These are phyloP conservation scores for Ichneumoninae sp. DNA, from an alignment of 2,888 invertebrate species.

Conservation along the genomic window DNA sequence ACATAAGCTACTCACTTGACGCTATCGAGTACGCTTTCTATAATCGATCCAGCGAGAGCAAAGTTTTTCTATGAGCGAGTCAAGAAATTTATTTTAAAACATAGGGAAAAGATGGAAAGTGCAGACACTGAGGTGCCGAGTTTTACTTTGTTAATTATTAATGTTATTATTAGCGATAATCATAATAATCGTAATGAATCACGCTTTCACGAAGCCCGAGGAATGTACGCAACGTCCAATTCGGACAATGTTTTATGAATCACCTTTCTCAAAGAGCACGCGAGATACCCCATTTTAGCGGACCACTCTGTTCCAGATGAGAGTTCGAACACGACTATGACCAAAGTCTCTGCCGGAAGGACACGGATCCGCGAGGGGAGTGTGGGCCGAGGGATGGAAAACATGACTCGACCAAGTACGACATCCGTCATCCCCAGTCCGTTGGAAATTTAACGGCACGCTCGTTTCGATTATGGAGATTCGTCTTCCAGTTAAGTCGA, in stretches of 20 bases:
- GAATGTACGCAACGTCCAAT: not conserved
- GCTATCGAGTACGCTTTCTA: slow-evolving; percentile 57
- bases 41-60: slow-evolving; percentile 50
- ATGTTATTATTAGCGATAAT: not conserved
- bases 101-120: not conserved
- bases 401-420: not conserved
- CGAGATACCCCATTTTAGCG: slow-evolving; percentile 55
- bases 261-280: slow-evolving; percentile 52
- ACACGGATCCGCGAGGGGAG: not conserved
- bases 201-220: not conserved
- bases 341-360: not conserved
- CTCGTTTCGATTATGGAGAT: slow-evolving; percentile 59
- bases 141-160: not conserved
- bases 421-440: slow-evolving; percentile 1
- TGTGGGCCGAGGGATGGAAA: not conserved
- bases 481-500: slow-evolving; percentile 21
- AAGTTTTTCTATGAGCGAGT: slow-evolving; percentile 32
- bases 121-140: not conserved
- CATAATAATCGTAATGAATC: not conserved
- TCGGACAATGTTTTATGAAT: not conserved
- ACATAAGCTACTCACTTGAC: slow-evolving; percentile 45
- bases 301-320: not conserved
- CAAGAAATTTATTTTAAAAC: not conserved
- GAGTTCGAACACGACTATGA: slow-evolving; percentile 42
- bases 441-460: slow-evolving; percentile 36